Evolutionary conservation across 1,140 invertebrate species (phyloP).

Genomic region (Dufourea novaeangliae): DNA sequence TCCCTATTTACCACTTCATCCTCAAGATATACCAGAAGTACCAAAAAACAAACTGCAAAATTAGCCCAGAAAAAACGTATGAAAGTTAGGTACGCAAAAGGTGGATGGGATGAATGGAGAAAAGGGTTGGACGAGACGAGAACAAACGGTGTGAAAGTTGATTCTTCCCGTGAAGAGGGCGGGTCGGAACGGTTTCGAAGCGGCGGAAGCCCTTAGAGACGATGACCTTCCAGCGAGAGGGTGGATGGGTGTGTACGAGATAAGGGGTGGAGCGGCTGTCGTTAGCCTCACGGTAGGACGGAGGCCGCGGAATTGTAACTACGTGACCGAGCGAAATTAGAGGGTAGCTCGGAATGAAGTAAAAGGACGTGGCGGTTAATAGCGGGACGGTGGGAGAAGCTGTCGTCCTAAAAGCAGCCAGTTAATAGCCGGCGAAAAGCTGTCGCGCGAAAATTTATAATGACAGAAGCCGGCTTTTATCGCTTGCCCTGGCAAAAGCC

Average conservation of each 20-base stretch:
- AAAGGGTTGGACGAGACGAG: no score
- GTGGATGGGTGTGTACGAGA: neutral
- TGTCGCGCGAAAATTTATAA: constrained; percentile 50
- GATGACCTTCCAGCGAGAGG: constrained; percentile 7
- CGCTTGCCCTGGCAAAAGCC: neutral
- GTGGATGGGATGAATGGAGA: neutral
- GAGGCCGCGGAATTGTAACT: constrained; percentile 39
- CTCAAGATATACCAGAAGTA: no score
- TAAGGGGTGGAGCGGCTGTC: neutral
- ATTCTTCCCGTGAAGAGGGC: neutral
- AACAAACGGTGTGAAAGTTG: neutral
- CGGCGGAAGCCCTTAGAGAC: constrained; percentile 12
- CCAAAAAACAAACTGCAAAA: no score
- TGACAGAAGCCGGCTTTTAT: constrained; percentile 30
- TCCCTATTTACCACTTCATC: no score
- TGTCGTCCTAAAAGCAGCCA: constrained; percentile 38
- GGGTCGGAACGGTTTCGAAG: neutral
- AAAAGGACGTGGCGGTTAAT: constrained; percentile 48
- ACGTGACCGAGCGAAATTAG: constrained; percentile 45
- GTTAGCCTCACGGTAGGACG: constrained; percentile 16
- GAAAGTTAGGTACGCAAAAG: no score
- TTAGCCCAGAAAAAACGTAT: no score
- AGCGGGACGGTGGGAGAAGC: constrained; percentile 10
- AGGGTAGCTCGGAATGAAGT: constrained; percentile 45
- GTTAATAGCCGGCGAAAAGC: constrained; percentile 47